Conservation (phyloP, 2,888 invertebrate genomes). For the Hanleya hanleyi region DNA sequence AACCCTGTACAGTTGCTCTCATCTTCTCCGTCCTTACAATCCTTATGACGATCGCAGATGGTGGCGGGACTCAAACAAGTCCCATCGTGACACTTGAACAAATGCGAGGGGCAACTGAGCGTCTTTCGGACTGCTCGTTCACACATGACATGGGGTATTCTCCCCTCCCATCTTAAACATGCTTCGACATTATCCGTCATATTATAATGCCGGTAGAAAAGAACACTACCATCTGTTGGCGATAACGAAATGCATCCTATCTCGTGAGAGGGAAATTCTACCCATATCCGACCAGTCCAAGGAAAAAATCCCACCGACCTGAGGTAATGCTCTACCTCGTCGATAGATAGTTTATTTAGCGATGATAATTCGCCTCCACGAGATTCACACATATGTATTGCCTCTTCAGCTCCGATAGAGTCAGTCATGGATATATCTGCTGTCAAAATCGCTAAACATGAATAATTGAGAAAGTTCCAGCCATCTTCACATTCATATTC, state of each 20-base stretch:
- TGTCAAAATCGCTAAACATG: background rate
- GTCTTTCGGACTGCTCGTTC: background rate
- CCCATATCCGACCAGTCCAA: background rate
- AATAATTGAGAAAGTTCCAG: background rate
- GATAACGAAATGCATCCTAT: background rate
- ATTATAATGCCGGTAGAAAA: background rate
- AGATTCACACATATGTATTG: background rate
- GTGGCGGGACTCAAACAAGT: background rate
- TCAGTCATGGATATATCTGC: background rate
- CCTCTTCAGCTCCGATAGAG: background rate
- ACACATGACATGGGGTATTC: background rate
- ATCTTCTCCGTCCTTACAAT: slow-evolving; percentile 5
- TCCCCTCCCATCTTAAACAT: background rate
- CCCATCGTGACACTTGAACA: background rate
- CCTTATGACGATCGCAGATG: background rate
- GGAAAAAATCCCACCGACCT: background rate
- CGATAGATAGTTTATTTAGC: background rate
- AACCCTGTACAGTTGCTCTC: background rate
- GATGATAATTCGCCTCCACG: background rate
- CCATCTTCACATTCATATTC: background rate
- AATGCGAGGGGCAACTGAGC: background rate
- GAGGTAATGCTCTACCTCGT: background rate
- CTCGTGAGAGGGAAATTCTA: background rate
- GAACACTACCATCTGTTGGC: too few species aligned
- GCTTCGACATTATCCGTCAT: background rate